phyloP scores from a whole-genome alignment of 2,888 invertebrate species.

The Chironomus tentans region DNA sequence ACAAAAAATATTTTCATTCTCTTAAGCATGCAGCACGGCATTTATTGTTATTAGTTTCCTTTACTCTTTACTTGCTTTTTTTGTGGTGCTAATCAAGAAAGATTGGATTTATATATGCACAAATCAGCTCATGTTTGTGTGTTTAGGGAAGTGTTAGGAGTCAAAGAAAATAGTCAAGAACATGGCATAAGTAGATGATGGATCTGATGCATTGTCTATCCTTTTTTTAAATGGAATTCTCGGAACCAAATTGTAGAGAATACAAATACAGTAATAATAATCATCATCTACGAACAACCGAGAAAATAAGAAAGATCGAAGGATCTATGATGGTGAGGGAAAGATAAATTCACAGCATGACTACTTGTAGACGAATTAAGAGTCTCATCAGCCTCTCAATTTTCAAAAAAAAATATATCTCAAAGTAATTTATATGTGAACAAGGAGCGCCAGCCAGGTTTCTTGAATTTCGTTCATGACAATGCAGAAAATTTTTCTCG shows the following conservation, averaged over 20 bases:
- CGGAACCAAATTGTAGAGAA: background rate
- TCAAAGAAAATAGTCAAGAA: background rate
- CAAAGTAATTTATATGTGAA: background rate
- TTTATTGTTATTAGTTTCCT: too few relatives aligned
- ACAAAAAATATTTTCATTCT: too few relatives aligned
- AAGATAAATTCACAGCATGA: slow-evolving; percentile 23
- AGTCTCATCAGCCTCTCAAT: slow-evolving; percentile 14
- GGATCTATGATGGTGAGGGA: slow-evolving; percentile 10
- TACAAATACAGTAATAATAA: background rate
- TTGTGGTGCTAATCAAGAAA: slow-evolving; percentile 8
- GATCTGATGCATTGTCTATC: background rate
- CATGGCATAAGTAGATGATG: slow-evolving; percentile 7
- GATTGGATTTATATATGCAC: slow-evolving; percentile 4
- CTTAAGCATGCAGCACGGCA: too few relatives aligned
- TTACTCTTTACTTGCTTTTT: background rate
- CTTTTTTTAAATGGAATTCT: background rate
- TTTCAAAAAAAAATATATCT: background rate
- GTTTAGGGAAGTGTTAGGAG: slow-evolving; percentile 15
- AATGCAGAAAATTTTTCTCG: slow-evolving; percentile 10
- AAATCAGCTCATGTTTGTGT: background rate
- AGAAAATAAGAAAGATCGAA: background rate
- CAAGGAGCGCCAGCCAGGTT: slow-evolving; percentile 13
- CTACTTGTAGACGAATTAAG: slow-evolving; percentile 24
- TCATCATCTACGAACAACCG: background rate
- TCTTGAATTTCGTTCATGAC: slow-evolving; percentile 2